Evolutionary conservation across 2,888 invertebrate genomes (phyloP).

Genomic region (Metellina segmentata): DNA sequence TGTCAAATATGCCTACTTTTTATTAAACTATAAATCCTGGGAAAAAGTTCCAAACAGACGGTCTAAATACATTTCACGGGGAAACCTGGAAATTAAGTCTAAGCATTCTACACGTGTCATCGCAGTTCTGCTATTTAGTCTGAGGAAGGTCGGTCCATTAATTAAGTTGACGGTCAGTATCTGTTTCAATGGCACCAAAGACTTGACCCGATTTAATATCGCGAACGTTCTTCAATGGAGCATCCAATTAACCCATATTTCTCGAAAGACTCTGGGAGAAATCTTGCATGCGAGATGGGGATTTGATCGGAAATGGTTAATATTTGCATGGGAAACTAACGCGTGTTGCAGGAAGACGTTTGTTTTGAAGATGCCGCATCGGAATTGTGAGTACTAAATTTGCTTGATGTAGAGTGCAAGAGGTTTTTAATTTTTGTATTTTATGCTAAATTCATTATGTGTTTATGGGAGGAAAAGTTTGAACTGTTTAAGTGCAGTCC

Average conservation of each 20-base stretch:
- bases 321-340: not conserved
- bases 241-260: slow-evolving; percentile 19
- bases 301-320: not conserved
- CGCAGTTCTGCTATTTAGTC: not conserved
- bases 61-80: not conserved
- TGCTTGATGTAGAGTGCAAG: too few relatives aligned
- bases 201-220: not conserved
- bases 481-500: too few relatives aligned
- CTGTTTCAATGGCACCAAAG: not conserved
- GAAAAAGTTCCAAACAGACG: not conserved
- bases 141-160: not conserved
- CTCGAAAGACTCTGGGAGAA: not conserved
- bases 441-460: too few relatives aligned
- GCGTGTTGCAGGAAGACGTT: not conserved
- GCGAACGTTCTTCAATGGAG: not conserved
- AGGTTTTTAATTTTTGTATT: too few relatives aligned
- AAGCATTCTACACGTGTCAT: not conserved
- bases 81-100: not conserved
- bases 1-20: not conserved
- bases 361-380: not conserved
- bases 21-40: not conserved
- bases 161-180: not conserved
- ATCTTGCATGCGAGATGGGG: not conserved
- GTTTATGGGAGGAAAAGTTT: too few relatives aligned
- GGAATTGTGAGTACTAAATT: too few relatives aligned